phyloP scores from a whole-genome alignment of 2,113 vertebrate species.

The Propithecus coquereli region DNA sequence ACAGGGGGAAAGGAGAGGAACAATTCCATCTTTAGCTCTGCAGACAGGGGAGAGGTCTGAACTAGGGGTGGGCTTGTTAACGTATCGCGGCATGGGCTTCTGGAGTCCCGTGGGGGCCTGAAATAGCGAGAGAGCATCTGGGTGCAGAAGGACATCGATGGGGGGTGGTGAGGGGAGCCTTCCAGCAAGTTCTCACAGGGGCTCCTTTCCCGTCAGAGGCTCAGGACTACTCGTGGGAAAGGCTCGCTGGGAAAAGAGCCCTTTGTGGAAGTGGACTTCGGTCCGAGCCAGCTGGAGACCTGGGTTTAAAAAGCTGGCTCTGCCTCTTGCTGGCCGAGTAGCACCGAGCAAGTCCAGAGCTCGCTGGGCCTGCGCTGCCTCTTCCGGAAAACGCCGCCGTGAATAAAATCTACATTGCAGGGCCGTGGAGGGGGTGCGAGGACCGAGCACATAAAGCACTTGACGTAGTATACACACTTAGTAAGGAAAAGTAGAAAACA shows the following conservation, averaged over 20 bases:
- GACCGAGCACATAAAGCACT: fast-evolving
- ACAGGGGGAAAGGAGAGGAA: too few relatives aligned
- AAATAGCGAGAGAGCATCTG: neutral
- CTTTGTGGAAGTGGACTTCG: neutral
- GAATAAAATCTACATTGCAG: fast-evolving
- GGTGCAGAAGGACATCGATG: neutral
- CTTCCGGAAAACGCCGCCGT: neutral
- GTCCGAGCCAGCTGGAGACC: neutral
- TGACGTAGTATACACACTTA: fast-evolving
- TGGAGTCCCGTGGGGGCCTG: neutral
- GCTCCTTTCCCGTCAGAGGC: neutral
- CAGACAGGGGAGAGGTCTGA: neutral
- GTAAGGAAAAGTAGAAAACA: neutral
- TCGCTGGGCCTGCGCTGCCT: neutral
- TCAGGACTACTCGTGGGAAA: neutral
- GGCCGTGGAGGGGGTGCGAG: fast-evolving
- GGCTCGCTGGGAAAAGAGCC: neutral
- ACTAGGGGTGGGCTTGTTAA: neutral
- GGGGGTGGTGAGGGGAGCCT: neutral
- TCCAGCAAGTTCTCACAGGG: neutral
- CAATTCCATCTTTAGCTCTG: neutral
- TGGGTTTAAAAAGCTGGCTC: neutral
- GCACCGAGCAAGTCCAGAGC: neutral
- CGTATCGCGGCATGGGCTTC: neutral
- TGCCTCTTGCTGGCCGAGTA: neutral